Base-by-base conservation (phyloP, 2,888 invertebrate genomes). In the Nemoura dubitans region DNA sequence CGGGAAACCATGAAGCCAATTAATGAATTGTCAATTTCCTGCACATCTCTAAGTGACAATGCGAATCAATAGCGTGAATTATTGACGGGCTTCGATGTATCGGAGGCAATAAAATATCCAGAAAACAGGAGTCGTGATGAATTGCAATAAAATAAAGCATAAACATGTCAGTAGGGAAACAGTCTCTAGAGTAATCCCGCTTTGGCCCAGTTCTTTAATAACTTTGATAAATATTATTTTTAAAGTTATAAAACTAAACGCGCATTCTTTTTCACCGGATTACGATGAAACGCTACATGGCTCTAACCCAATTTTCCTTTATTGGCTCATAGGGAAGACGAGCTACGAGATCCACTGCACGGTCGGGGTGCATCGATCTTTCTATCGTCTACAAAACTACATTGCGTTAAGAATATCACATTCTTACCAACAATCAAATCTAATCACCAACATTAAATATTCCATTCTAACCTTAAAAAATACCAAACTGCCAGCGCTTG, bases 121-220 rank as follows among this genome's bases (percentile, higher is more conserved):
- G 6, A 59, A 21, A 59, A 59, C 59, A 59, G 2, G 59, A 59
- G 14, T 59, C 59, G 59, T 59, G 59, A 59, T 59, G 59, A 59
- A 59, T 59, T 59, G 59, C 59, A 59, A 59, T 59, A 59, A 59
- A 59, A 59, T 59, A 59, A 59, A 59, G 59, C 59, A 59, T 59
- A 59, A 59, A 59, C 21, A 59, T 59, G 59, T 59, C 59, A 59
- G 59, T 59, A n/a, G 59, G 21, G 21, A 59, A 59, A 21, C 59
- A 59, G 59, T 16, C 59, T 21, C 59, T 59, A 1, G 16, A 59
- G 59, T 59, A 59, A 59, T 59, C 59, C 59, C 2, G 59, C 59
- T 59, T 21, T 59, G 59, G 59, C 59, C 59, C 59, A 59, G 59
- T 59, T 59, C 59, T 59, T 59, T 59, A 59, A 59, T 59, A 59